Evolutionary conservation across 2,797 vertebrate genomes (phyloP).

Genomic region (Odontamblyopus lacepedii): DNA sequence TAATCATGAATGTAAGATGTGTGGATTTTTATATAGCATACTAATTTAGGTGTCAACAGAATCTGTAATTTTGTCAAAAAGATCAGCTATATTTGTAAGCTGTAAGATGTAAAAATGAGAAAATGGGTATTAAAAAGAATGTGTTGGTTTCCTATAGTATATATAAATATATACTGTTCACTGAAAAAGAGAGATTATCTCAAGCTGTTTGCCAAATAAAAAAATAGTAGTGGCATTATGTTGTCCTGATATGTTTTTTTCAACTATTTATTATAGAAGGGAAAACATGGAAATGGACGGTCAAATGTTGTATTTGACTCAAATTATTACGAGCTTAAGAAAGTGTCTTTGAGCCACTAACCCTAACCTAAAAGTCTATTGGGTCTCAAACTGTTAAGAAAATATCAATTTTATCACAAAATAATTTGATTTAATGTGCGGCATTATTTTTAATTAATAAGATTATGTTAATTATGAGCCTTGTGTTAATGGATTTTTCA

Average conservation of each 20-base stretch:
- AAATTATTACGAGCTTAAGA: neutral
- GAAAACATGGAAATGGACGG: neutral
- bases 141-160: slow-evolving; percentile 79
- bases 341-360: neutral
- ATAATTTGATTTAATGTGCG: neutral
- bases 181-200: slow-evolving; percentile 82
- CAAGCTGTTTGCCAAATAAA: slow-evolving; percentile 87
- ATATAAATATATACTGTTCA: slow-evolving; percentile 76
- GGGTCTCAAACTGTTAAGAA: neutral
- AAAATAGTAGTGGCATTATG: slow-evolving; percentile 73
- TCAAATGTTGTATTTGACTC: neutral
- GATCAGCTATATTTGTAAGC: slow-evolving; percentile 88
- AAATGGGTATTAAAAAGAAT: slow-evolving; percentile 79
- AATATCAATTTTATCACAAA: neutral
- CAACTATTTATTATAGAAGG: neutral
- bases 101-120: slow-evolving; percentile 81
- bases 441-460: neutral
- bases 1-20: slow-evolving; percentile 84
- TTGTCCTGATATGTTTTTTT: slow-evolving; percentile 25
- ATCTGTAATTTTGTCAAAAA: slow-evolving; percentile 84
- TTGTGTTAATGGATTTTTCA: too few species aligned
- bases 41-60: slow-evolving; percentile 80
- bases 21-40: slow-evolving; percentile 82
- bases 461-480: too few species aligned
- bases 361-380: neutral